A percentile compares a stretch with the other conserved stretches of the same genome.
Conservation (phyloP, 1,140 invertebrate species). For the Scylla paramamosain region DNA sequence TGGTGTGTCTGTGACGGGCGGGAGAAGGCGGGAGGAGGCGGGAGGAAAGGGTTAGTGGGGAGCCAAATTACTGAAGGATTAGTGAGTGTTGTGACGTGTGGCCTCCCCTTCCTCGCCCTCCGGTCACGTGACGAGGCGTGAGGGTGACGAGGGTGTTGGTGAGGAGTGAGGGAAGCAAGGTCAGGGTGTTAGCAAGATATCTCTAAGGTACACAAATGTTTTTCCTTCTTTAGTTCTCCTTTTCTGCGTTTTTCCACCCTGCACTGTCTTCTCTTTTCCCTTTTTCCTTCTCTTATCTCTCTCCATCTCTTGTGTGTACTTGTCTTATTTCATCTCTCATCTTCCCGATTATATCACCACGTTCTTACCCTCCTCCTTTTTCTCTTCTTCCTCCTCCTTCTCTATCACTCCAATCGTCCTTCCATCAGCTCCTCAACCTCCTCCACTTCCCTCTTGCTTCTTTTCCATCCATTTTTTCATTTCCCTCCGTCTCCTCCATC, state of each 20-base stretch:
- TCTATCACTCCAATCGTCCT: background rate
- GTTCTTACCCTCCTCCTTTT: background rate
- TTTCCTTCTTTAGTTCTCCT: background rate
- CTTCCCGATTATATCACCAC: background rate
- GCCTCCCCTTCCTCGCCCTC: background rate
- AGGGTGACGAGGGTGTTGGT: background rate
- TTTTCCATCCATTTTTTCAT: background rate
- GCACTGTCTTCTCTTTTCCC: background rate
- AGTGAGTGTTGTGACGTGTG: background rate
- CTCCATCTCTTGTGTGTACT: background rate
- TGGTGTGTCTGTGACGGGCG: background rate
- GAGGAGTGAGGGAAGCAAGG: background rate
- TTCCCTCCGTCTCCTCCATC: background rate
- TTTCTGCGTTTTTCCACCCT: background rate
- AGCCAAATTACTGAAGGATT: background rate
- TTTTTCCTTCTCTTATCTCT: background rate
- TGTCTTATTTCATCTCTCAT: conserved; percentile 11
- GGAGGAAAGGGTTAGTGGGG: conserved; percentile 7
- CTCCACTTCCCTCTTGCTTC: background rate
- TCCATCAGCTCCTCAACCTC: background rate
- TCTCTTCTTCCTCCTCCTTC: background rate
- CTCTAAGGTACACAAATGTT: background rate
- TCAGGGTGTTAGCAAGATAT: background rate
- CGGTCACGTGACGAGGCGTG: conserved; percentile 7
- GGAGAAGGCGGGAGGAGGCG: background rate